Percentiles rank a stretch among this genome's conserved stretches.
These are phyloP conservation scores for Netelia inedita DNA, from an alignment of 2,888 invertebrate genomes.

Conservation along the genomic window DNA sequence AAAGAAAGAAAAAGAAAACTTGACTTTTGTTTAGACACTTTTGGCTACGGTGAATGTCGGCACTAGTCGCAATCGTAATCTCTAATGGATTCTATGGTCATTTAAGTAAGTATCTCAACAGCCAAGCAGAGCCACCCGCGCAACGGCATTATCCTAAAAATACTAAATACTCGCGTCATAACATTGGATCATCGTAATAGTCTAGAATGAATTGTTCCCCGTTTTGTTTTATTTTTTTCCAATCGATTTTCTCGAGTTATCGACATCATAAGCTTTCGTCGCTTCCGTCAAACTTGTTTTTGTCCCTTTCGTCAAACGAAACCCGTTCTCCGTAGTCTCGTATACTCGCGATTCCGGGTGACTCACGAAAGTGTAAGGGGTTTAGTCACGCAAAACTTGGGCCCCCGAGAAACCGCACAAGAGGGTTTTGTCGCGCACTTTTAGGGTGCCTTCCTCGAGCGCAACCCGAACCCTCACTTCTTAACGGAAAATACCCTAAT, in stretches of 20 bases:
- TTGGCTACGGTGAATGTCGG: conserved; percentile 73
- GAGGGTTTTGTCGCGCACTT: conserved; percentile 78
- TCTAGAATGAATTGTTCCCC: conserved; percentile 1
- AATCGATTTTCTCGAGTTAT: background rate
- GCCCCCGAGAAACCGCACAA: conserved; percentile 82
- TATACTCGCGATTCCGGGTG: conserved; percentile 49
- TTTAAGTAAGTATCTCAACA: conserved; percentile 78
- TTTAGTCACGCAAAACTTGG: conserved; percentile 82
- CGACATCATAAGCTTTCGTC: background rate
- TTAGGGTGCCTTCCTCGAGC: conserved; percentile 78
- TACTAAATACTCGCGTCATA: conserved; percentile 39
- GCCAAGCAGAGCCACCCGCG: conserved; percentile 73
- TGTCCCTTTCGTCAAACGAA: conserved; percentile 36
- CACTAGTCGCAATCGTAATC: conserved; percentile 77
- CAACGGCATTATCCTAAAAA: conserved; percentile 34
- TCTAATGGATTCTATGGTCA: conserved; percentile 76
- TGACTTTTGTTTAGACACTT: conserved; percentile 68
- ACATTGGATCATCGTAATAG: conserved; percentile 43
- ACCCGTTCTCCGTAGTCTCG: conserved; percentile 41
- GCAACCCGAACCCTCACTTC: conserved; percentile 71
- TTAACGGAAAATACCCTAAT: conserved; percentile 39
- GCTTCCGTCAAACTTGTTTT: conserved; percentile 27
- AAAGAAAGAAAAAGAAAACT: conserved; percentile 26
- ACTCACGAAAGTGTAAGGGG: conserved; percentile 73
- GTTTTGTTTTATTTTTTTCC: background rate